Conservation (phyloP, 2,113 vertebrate species). For the Panurus biarmicus region DNA sequence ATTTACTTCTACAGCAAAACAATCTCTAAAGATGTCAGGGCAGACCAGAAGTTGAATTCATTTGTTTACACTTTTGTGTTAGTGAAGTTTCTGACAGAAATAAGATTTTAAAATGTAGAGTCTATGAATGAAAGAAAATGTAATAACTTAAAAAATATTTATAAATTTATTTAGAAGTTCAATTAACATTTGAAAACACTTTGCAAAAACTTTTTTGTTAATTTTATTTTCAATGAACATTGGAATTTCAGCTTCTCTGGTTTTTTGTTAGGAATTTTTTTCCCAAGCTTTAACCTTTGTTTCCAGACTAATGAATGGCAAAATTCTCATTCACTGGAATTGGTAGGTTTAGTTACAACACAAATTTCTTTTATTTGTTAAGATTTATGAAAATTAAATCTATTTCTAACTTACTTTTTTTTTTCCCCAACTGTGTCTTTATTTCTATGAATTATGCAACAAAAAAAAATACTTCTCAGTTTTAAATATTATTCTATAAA, state of each 20-base stretch:
- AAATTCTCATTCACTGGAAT: not conserved
- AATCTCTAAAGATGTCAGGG: not conserved
- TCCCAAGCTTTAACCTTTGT: not conserved
- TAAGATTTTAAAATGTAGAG: not conserved
- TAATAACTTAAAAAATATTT: not conserved
- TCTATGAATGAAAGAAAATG: not conserved
- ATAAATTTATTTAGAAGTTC: not conserved
- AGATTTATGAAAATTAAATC: not conserved
- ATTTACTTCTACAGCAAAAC: slow-evolving; percentile 23
- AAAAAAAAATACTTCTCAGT: not conserved
- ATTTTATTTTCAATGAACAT: not conserved
- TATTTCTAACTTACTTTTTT: not conserved
- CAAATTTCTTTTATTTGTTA: not conserved
- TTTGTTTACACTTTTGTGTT: not conserved
- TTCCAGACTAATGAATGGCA: not conserved
- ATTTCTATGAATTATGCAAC: not conserved
- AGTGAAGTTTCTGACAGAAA: not conserved
- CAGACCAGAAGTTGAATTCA: not conserved
- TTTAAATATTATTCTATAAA: not conserved
- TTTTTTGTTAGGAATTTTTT: not conserved
- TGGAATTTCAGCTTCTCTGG: not conserved
- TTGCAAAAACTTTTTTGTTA: not conserved
- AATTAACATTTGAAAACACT: not conserved
- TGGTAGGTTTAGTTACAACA: not conserved
- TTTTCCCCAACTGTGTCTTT: not conserved